phyloP scores from a whole-genome alignment of 2,888 invertebrate species.

The Andricus curvator region DNA sequence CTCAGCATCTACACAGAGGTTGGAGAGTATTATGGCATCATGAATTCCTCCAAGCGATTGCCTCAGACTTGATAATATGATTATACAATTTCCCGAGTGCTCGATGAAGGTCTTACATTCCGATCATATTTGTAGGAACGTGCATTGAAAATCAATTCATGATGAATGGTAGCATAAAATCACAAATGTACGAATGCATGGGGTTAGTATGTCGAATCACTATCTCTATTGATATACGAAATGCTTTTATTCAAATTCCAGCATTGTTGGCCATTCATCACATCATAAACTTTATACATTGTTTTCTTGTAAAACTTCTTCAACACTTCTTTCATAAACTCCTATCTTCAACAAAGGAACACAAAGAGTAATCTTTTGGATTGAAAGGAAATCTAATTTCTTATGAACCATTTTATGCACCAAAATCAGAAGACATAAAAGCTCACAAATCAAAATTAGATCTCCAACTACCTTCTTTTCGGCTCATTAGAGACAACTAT shows the following conservation, averaged over 20 bases:
- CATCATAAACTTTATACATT: neutral
- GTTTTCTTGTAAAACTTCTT: neutral
- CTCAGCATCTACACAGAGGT: neutral
- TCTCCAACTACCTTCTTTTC: too few relatives aligned
- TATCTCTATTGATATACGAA: too few relatives aligned
- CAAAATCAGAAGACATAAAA: too few relatives aligned
- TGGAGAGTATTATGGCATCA: constrained; percentile 46
- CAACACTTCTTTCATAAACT: neutral
- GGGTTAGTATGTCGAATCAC: too few relatives aligned
- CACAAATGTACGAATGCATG: neutral
- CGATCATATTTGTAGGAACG: constrained; percentile 15
- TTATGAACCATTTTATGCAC: too few relatives aligned
- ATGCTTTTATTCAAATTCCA: neutral
- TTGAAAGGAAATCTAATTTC: too few relatives aligned
- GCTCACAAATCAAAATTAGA: too few relatives aligned
- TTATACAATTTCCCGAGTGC: constrained; percentile 45
- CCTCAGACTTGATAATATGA: constrained; percentile 45
- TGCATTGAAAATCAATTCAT: constrained; percentile 22
- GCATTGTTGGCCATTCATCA: neutral
- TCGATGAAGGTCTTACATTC: constrained; percentile 25
- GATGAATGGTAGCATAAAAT: constrained; percentile 11
- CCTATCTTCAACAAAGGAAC: too few relatives aligned
- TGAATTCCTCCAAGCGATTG: constrained; percentile 41
- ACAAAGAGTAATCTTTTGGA: too few relatives aligned
- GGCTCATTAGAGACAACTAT: too few relatives aligned